A percentile compares a stretch with the other conserved stretches of the same genome.
phyloP scores from a whole-genome alignment of 1,140 invertebrate genomes.

The Zaprionus camerounensis region DNA sequence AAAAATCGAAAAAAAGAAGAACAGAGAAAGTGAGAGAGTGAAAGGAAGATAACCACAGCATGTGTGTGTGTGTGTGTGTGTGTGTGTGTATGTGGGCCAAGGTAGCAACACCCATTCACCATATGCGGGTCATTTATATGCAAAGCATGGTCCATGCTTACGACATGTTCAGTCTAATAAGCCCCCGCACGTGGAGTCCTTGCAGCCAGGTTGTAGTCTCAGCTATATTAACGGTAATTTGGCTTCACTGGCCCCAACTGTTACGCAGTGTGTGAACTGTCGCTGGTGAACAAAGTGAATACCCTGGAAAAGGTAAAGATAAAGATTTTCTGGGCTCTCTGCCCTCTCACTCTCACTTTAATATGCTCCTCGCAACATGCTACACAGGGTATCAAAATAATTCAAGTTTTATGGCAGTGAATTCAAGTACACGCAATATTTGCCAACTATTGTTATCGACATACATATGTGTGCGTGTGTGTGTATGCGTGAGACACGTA shows the following conservation, averaged over 20 bases:
- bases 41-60: slow-evolving; percentile 6
- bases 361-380: background rate
- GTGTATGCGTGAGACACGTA: background rate
- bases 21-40: background rate
- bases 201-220: slow-evolving; percentile 38
- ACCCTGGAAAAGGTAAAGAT: background rate
- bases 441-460: slow-evolving; percentile 2
- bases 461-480: background rate
- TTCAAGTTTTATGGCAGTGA: slow-evolving; percentile 17
- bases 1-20: slow-evolving; percentile 6
- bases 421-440: slow-evolving; percentile 20
- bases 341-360: background rate
- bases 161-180: slow-evolving; percentile 73
- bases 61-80: background rate
- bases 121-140: slow-evolving; percentile 77
- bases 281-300: background rate
- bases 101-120: slow-evolving; percentile 20
- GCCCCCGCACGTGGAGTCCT: slow-evolving; percentile 49
- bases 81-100: slow-evolving; percentile 45
- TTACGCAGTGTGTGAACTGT: background rate
- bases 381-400: slow-evolving; percentile 15
- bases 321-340: background rate
- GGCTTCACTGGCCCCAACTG: slow-evolving; percentile 27
- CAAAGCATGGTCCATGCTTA: slow-evolving; percentile 70
- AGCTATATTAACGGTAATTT: slow-evolving; percentile 47